Evolutionary conservation across 37 sponge, comb jelly and placozoan genomes (phyloP).

Genomic region (Lycopodina hypogea): DNA sequence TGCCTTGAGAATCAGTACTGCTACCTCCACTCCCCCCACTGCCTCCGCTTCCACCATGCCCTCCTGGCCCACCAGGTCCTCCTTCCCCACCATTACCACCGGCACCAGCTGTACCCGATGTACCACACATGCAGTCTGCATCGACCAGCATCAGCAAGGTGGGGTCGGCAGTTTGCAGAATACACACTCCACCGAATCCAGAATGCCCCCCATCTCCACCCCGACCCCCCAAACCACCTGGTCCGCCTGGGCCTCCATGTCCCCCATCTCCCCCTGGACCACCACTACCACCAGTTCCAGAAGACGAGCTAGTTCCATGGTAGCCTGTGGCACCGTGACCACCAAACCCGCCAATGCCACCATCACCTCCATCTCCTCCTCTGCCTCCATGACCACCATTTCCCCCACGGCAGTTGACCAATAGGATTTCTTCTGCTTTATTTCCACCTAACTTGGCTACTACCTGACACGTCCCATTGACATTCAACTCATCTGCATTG

Average conservation of each 20-base stretch:
- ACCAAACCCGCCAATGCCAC: slow-evolving; percentile 65
- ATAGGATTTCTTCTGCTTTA: slow-evolving; percentile 52
- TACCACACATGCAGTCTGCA: slow-evolving; percentile 60
- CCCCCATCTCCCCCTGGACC: slow-evolving; percentile 79
- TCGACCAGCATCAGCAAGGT: slow-evolving; percentile 62
- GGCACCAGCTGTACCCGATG: slow-evolving; percentile 33
- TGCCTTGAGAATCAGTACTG: slow-evolving; percentile 32
- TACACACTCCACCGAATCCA: slow-evolving; percentile 56
- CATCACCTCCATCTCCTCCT: slow-evolving; percentile 70
- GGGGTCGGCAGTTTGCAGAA: slow-evolving; percentile 52
- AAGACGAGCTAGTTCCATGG: slow-evolving; percentile 34
- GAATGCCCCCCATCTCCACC: slow-evolving; percentile 74
- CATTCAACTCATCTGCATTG: slow-evolving; percentile 44
- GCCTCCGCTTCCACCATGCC: slow-evolving; percentile 58
- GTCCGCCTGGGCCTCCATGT: slow-evolving; percentile 71
- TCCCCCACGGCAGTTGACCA: slow-evolving; percentile 73
- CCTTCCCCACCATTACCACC: slow-evolving; percentile 64
- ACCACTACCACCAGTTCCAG: slow-evolving; percentile 67
- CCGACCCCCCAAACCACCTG: slow-evolving; percentile 57
- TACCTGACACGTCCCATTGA: slow-evolving; percentile 38
- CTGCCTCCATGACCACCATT: slow-evolving; percentile 76
- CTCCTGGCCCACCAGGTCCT: slow-evolving; percentile 65
- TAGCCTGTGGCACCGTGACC: slow-evolving; percentile 56
- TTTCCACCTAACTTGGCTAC: slow-evolving; percentile 61
- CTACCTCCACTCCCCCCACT: slow-evolving; percentile 42